phyloP scores from a whole-genome alignment of 1,140 invertebrate genomes.

The Delia radicum region DNA sequence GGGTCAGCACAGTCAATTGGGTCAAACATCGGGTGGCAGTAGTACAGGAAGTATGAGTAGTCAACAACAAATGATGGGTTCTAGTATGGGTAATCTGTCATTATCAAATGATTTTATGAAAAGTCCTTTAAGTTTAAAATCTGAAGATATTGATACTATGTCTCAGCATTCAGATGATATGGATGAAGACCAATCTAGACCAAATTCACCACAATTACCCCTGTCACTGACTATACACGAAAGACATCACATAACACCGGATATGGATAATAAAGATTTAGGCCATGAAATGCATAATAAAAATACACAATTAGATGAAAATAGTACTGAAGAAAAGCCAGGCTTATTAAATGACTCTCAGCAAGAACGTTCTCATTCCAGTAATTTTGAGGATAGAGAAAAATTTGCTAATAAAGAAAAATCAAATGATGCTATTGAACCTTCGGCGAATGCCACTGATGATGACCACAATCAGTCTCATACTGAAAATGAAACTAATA shows the following conservation, averaged over 20 bases:
- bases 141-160: conserved; percentile 55
- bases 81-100: conserved; percentile 47
- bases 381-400: conserved; percentile 34
- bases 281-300: conserved; percentile 1
- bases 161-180: conserved; percentile 55
- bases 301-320: conserved; percentile 33
- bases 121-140: conserved; percentile 53
- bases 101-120: conserved; percentile 55
- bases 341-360: conserved; percentile 23
- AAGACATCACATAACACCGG: conserved; percentile 44
- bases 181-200: conserved; percentile 50
- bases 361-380: conserved; percentile 15
- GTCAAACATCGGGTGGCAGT: conserved; percentile 49
- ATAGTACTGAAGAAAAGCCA: conserved; percentile 22
- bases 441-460: not conserved
- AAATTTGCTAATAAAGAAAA: conserved; percentile 27
- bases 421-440: not conserved
- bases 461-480: conserved; percentile 21
- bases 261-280: conserved; percentile 35
- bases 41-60: conserved; percentile 45
- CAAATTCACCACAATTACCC: conserved; percentile 49
- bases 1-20: conserved; percentile 46
- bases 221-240: conserved; percentile 53
- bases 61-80: conserved; percentile 47
- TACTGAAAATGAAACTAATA: conserved; percentile 56